phyloP scores from a whole-genome alignment of 1,140 invertebrate genomes.

The Cyclargus thomasi region DNA sequence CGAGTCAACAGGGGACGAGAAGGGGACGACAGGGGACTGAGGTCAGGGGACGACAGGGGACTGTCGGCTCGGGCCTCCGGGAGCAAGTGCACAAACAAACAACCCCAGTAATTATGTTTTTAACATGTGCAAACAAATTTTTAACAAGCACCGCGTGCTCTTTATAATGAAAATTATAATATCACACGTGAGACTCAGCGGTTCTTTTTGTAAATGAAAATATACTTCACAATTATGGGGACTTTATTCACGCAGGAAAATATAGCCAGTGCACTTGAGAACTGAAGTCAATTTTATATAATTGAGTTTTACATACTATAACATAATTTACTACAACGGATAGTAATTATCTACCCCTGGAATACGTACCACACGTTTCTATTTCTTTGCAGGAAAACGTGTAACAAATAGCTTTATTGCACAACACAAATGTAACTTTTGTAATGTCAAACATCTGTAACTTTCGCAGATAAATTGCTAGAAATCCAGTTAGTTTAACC shows the following conservation, averaged over 20 bases:
- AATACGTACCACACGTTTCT: no score
- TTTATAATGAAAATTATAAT: constrained; percentile 1
- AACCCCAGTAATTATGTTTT: neutral
- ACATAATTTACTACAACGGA: no score
- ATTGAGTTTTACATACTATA: no score
- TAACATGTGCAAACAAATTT: constrained; percentile 9
- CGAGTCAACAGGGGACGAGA: constrained; percentile 8
- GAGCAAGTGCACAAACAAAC: constrained; percentile 11
- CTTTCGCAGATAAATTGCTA: no score
- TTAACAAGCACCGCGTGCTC: constrained; percentile 6
- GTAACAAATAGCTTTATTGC: no score
- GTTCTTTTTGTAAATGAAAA: neutral
- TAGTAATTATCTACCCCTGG: no score
- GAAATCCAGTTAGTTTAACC: no score
- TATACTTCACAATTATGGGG: neutral
- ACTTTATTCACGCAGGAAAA: neutral
- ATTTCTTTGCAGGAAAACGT: no score
- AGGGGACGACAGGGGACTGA: neutral
- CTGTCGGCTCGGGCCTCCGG: neutral
- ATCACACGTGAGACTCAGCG: neutral
- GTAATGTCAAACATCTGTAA: no score
- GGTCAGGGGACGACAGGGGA: neutral
- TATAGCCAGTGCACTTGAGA: neutral
- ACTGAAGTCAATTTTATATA: no score
- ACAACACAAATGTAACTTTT: no score